Base-by-base conservation (phyloP, 2,797 vertebrate genomes). In the Anguilla marmorata region DNA sequence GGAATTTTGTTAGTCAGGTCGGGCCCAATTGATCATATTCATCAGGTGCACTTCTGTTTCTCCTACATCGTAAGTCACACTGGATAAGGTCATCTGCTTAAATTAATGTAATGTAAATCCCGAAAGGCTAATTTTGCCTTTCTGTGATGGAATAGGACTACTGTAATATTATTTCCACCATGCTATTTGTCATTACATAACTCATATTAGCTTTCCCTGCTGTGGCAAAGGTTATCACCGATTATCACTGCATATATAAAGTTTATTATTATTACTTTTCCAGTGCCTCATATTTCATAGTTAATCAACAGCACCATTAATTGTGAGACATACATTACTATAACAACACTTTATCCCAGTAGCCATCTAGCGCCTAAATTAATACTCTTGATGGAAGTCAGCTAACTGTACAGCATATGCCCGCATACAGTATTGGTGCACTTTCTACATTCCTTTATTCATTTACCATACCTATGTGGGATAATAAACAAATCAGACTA, bases 11-110 rank as follows among this genome's bases (percentile, higher is more conserved):
- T 16, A 19, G 56, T 4, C 56, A 58, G 56, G 14, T 58, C 16
- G 14, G 56, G 3, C 2, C 56, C 56, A 2, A 58, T 58, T 58
- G 8, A 9, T 11, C 16, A 58, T 58, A 58, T 58, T 58, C 56
- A 58, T 69, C 63, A 69, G 63, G 63, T 69, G 63, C 63, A 69
- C n/a, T 69, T 19, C 56, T 69, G n/a, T n/a, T 69, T 69, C n/a
- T 7, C 63, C 24, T 69, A 7, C 6, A 69, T 7, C 27, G n/a
- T 69, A n/a, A n/a, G 63, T 27, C 24, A 69, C 24, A 27, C 24
- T n/a, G 63, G 63, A 27, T 69, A 27, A n/a, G 16, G 21, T 1
- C 21, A 24, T 24, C 60, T 63, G 16, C 60, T 63, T 21, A 63
- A 63, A 21, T 19, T 63, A 63, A 63, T n/a, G 24, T 24, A 63